These are phyloP conservation scores for Morus bassanus DNA, from an alignment of 2,797 vertebrate species.

Conservation along the genomic window DNA sequence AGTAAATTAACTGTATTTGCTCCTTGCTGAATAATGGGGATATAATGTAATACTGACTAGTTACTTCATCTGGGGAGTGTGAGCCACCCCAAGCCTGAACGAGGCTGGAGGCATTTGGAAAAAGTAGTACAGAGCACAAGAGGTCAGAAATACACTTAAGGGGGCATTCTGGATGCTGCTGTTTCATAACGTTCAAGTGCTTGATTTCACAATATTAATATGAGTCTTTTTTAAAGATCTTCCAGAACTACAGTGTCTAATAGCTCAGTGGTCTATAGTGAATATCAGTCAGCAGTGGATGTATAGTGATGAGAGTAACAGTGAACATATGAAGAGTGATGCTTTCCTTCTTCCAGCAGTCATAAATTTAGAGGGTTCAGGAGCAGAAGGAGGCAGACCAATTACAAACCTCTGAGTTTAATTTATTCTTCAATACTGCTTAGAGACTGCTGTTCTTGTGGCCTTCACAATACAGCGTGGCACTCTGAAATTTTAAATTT, in stretches of 20 bases:
- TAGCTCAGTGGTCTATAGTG: neutral
- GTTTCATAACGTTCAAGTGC: neutral
- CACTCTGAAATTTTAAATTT: neutral
- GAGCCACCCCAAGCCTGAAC: neutral
- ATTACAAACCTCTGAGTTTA: neutral
- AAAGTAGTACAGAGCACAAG: neutral
- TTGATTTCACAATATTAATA: neutral
- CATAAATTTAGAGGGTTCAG: neutral
- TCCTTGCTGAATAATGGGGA: neutral
- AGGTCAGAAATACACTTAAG: neutral
- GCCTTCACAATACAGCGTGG: neutral
- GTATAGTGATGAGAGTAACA: neutral
- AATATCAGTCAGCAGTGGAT: neutral
- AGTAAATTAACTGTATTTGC: neutral
- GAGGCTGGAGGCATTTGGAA: neutral
- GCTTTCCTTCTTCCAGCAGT: neutral
- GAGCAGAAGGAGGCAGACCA: neutral
- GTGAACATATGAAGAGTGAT: neutral
- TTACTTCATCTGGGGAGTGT: neutral
- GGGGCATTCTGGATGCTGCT: neutral
- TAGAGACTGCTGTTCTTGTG: neutral
- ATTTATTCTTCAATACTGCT: neutral
- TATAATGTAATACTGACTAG: neutral
- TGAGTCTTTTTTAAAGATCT: neutral
- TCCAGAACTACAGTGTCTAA: neutral